A percentile compares a stretch with the other conserved stretches of the same genome.
Conservation (phyloP, 2,113 vertebrate species). For the Pseudonaja textilis region DNA sequence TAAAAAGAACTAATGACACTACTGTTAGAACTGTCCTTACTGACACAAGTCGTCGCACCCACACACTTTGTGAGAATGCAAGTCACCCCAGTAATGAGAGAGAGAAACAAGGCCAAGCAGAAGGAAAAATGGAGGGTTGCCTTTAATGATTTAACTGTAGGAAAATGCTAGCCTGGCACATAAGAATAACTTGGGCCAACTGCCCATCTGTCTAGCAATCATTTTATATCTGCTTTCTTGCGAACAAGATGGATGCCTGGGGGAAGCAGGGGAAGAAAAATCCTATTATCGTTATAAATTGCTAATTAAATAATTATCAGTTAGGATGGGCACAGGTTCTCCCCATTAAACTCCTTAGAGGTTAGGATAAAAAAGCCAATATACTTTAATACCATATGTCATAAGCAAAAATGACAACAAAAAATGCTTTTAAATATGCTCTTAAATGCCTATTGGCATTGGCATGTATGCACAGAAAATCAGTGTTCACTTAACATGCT, state of each 20-base stretch:
- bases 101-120: conserved; percentile 60
- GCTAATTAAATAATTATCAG: conserved; percentile 87
- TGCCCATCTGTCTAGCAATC: conserved; percentile 57
- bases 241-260: conserved; percentile 69
- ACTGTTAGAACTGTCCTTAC: conserved; percentile 73
- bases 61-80: conserved; percentile 71
- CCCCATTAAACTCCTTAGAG: conserved; percentile 77
- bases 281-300: conserved; percentile 83
- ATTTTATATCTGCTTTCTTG: conserved; percentile 68
- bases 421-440: background rate
- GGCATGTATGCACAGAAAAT: background rate
- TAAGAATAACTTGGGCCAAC: conserved; percentile 52
- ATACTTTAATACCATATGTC: background rate
- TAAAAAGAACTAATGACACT: conserved; percentile 80
- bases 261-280: conserved; percentile 77
- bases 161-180: conserved; percentile 59
- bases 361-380: conserved; percentile 59
- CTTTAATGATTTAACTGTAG: conserved; percentile 63
- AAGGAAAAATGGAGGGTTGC: conserved; percentile 54
- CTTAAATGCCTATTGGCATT: background rate
- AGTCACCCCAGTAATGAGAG: conserved; percentile 65
- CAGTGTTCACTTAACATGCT: background rate
- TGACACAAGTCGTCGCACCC: conserved; percentile 72
- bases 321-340: conserved; percentile 79
- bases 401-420: conserved; percentile 56